Evolutionary conservation across 2,113 vertebrate genomes (phyloP).

Genomic region (Taxidea taxus): DNA sequence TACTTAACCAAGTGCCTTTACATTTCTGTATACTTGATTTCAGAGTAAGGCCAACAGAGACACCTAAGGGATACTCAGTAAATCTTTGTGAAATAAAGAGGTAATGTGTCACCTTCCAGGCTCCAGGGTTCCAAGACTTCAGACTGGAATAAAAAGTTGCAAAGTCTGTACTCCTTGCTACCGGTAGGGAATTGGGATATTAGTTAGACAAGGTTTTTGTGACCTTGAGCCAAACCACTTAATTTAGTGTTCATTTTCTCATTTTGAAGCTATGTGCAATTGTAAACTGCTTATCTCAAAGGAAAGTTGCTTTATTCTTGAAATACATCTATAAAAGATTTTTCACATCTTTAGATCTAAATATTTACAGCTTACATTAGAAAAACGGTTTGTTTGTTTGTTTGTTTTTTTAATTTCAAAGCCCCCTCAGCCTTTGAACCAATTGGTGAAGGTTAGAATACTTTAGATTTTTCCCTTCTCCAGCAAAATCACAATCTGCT

Average conservation of each 20-base stretch:
- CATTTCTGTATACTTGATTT: neutral
- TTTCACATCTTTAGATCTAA: slow-evolving; percentile 9
- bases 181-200: neutral
- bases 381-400: neutral
- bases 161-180: neutral
- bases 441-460: neutral
- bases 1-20: neutral
- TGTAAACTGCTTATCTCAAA: slow-evolving; percentile 21
- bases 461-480: neutral
- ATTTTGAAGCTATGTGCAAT: neutral
- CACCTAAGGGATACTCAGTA: neutral
- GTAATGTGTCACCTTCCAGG: neutral
- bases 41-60: neutral
- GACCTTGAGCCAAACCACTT: neutral
- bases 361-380: slow-evolving; percentile 22
- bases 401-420: slow-evolving; percentile 33
- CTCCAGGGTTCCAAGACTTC: neutral
- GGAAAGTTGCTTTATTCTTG: neutral
- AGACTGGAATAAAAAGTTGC: neutral
- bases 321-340: neutral
- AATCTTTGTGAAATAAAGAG: neutral
- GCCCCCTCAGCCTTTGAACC: neutral
- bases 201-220: neutral
- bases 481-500: neutral
- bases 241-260: neutral